Evolutionary conservation across 2,888 invertebrate species (phyloP), one percentile per base, ranked within the genome.

Genomic region (Metacarcinus magister): DNA sequence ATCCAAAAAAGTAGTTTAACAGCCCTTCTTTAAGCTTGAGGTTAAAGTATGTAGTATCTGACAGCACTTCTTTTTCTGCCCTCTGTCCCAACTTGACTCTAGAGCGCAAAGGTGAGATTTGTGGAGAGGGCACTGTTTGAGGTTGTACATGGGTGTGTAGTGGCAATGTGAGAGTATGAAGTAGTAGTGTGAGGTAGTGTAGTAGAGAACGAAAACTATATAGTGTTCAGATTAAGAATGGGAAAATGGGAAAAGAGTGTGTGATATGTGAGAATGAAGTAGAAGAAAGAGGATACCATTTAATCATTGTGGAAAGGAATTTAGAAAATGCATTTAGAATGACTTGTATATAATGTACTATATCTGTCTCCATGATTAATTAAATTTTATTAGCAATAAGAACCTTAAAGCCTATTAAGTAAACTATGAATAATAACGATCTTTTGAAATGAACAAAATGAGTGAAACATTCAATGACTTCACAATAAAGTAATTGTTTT

Each of bases 51-150:
- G 19, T 94, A 94, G 96, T 94, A 94, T 96, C 96, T 96, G 96
- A 96, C 96, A 89, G 93, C 94, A 95, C 96, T 96, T 96, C 95
- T 96, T 95, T 94, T 82, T 94, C 93, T 44, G 43, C 90, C 93
- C 95, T 92, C 54, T 75, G 48, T 95, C 94, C 94, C 91, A 90
- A 48, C 94, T 94, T 94, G 54, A 94, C 94, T 96, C 94, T 96
- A 95, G 95, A 96, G 96, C 95, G 89, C 96, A 96, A 95, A 96
- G 95, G 95, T 95, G 96, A 95, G 96, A 95, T 92, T 92, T 39
- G 44, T 60, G 67, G 95, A 93, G 87, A 90, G 93, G 44, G 87
- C 87, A 87, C 87, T 87, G 87, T 19, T 39, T 87, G 32, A 19
- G 87, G 39, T 0, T 87, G 87, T 87, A 87, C 39, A 10, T 39